Evolutionary conservation across 2,113 vertebrate genomes (phyloP), one percentile per base, ranked within the genome.

Genomic region (Bubo scandiacus): DNA sequence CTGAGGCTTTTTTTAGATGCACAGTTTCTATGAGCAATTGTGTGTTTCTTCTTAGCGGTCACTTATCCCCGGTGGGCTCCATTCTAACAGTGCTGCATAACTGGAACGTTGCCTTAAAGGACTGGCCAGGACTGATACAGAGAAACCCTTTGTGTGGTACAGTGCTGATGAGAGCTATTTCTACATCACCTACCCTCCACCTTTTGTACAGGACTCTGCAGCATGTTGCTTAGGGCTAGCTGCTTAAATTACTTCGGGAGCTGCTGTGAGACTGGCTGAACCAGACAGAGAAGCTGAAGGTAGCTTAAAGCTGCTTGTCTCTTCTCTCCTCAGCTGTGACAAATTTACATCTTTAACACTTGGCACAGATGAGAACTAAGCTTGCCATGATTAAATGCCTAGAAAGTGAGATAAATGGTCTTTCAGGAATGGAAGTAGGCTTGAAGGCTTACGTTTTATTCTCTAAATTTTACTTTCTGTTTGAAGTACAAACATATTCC

Each of bases 1-100:
- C 92, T 97, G 93, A 94, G 92, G 90, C 45, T 95, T 93, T 97
- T 92, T 91, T 84, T 79, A 92, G 81, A 70, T 51, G 87, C 90
- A 68, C 54, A 81, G 59, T 49, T 93, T 93, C 86, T 79, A 49
- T 18, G 66, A 93, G 67, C 23, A 23, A 65, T 72, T 0, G 7
- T 5, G 6, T 55, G 29, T 30, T 75, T 42, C 63, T 94, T 84
- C 85, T 86, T 7, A 88, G 45, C 0, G 6, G 78, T n/a, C 86
- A 72, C 67, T 89, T 71, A 38, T 32, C 9, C 22, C 15, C n/a
- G 51, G 34, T 2, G 17, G 55, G 66, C 66, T 87, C 72, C 63
- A 15, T 57, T 85, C 49, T 80, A 80, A 68, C 83, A 67, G 47
- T 6, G 3, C 47, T 23, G 22, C 49, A 40, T 4, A 40, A 40